Evolutionary conservation across 92 coral and sea anemone genomes (phyloP), one percentile per base, ranked within the genome.

Genomic region (Porites evermanni): DNA sequence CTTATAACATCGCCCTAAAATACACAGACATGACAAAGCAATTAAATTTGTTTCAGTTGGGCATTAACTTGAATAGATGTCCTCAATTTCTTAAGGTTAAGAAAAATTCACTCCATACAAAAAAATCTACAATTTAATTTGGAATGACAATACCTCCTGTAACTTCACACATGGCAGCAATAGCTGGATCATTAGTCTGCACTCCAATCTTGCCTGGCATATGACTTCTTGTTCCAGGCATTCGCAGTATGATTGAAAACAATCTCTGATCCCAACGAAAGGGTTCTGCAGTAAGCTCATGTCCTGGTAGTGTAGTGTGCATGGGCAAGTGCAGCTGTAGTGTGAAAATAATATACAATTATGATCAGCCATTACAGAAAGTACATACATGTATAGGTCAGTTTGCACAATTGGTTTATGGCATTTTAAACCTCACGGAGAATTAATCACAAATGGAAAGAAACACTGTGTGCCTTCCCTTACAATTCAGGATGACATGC

Each of bases 181-280:
- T 91, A n/a, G 94, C 93, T 26, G 96, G 95, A 1, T 97, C 99
- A 77, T 77, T 88, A 6, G 64, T 92, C 3, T 59, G 78, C 2
- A 74, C 65, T 12, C 95, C 78, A 50, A 88, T 92, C 60, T 82
- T 81, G 61, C 89, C 89, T 38, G 84, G 93, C 74, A 94, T 90
- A 53, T 92, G 72, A 72, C 94, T 93, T 53, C 87, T 88, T 2
- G 88, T 91, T 32, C 94, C 98, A 72, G 98, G 91, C 98, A 97
- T 92, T 50, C 95, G 94, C 19, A 97, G 66, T 20, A 97, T 90
- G 65, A 97, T 75, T 47, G 97, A 94, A 91, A 95, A 97, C 75
- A 97, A 88, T 61, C 99, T 90, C 86, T 97, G 99, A 86, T 97
- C 99, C 99, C 99, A 97, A 13, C 99, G 96, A 53, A 97, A 97